Base-by-base conservation (phyloP, 2,888 invertebrate genomes). In the Philereme transversata region DNA sequence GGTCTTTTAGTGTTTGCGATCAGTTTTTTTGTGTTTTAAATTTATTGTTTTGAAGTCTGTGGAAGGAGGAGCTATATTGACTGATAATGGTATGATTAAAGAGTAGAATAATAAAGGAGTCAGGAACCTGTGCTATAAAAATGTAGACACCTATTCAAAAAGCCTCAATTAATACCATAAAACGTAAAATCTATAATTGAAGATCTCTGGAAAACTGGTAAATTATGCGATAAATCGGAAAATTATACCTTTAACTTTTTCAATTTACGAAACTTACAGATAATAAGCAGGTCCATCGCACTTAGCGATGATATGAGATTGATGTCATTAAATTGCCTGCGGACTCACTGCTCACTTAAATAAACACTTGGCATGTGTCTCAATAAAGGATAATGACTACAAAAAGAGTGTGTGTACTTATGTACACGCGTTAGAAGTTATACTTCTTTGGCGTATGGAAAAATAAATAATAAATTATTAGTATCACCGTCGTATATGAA, bases 191-290 rank as follows among this genome's bases (percentile, higher is more conserved):
- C 38, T 55, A 36, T 58, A 55, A 58, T 58, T 55, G 38, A 48
- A 49, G 10, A 52, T 52, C 33, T 50, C 45, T 55, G 48, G 43
- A 41, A 58, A 62, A 57, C 64, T 49, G 48, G 63, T 62, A 62
- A 69, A 62, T 57, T 45, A 65, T 49, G 51, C 64, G 52, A 55
- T 66, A 64, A 65, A 65, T 65, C 62, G 62, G 57, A 62, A 67
- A 70, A 70, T 71, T 64, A 67, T 57, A 66, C 58, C 48, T 64
- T 61, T n/a, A 56, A 22, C 49, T 58, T 52, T 69, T 68, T 66
- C 67, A 67, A 64, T 71, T 65, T 55, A 59, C 38, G 45, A 60
- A 59, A 62, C 54, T 35, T 60, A 56, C 57, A 59, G 53, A 49
- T 68, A 68, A 71, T 64, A 60, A 65, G 57, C 63, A 58, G 59